phyloP scores from a whole-genome alignment of 2,888 invertebrate genomes.

The Aleiodes alternator region DNA sequence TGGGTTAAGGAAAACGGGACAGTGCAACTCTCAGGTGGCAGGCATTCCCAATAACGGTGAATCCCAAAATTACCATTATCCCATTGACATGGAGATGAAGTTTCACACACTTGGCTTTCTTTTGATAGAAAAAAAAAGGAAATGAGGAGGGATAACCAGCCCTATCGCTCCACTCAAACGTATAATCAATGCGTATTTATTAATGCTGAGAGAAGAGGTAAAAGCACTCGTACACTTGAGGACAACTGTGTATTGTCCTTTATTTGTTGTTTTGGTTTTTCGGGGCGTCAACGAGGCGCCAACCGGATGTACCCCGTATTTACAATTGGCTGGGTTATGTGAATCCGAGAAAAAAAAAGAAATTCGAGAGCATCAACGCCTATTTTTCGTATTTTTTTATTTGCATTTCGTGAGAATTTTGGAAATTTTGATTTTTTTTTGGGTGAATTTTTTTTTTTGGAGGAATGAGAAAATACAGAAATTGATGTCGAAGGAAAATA shows the following conservation, averaged over 20 bases:
- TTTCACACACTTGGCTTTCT: constrained; percentile 62
- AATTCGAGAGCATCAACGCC: neutral
- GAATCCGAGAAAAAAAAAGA: neutral
- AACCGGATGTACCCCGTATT: constrained; percentile 65
- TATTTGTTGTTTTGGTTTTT: constrained; percentile 75
- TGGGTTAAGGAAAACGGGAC: neutral
- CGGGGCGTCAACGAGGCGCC: constrained; percentile 71
- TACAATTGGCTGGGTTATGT: constrained; percentile 67
- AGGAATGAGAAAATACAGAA: too few relatives aligned
- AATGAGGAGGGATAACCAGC: constrained; percentile 61
- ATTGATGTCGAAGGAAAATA: too few relatives aligned
- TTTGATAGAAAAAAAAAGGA: constrained; percentile 24
- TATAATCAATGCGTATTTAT: constrained; percentile 49
- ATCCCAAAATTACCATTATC: constrained; percentile 69
- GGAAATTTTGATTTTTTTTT: neutral
- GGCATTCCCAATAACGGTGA: constrained; percentile 66
- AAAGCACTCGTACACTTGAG: constrained; percentile 36
- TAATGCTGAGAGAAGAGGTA: constrained; percentile 3
- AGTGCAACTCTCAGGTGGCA: constrained; percentile 28
- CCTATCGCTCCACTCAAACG: constrained; percentile 57
- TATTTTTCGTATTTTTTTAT: constrained; percentile 9
- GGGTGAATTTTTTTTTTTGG: too few relatives aligned
- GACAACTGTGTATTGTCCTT: constrained; percentile 45
- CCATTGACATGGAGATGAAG: constrained; percentile 72
- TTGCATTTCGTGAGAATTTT: constrained; percentile 31